Percentiles rank a stretch among this genome's conserved stretches.
These are phyloP conservation scores for Actinostola sp. DNA, from an alignment of 92 coral and sea anemone genomes.

Conservation along the genomic window DNA sequence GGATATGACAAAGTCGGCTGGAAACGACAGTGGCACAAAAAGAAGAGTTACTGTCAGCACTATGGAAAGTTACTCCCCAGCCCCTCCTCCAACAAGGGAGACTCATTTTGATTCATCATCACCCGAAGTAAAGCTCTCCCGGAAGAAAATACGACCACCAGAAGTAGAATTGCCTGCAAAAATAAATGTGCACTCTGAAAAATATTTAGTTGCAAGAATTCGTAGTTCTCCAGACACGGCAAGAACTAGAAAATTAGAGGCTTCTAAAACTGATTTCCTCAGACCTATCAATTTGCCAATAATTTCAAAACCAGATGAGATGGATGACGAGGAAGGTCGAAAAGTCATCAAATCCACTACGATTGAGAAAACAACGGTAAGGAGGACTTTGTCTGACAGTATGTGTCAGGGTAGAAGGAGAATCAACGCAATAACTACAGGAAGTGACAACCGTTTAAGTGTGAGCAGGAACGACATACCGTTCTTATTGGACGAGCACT, in stretches of 20 bases:
- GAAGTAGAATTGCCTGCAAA: slow-evolving; percentile 12
- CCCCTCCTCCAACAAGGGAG: slow-evolving; percentile 1
- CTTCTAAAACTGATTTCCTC: background rate
- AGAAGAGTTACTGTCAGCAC: slow-evolving; percentile 29
- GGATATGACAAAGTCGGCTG: background rate
- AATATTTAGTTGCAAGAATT: background rate
- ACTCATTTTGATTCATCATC: slow-evolving; percentile 1
- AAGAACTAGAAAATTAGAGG: background rate
- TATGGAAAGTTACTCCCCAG: slow-evolving; percentile 12
- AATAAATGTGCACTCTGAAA: background rate
- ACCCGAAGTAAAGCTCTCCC: slow-evolving; percentile 19
- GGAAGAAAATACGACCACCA: slow-evolving; percentile 24
- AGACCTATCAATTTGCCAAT: slow-evolving; percentile 20
- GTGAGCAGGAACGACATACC: background rate
- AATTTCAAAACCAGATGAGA: slow-evolving; percentile 23
- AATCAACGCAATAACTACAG: background rate
- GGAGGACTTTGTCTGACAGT: slow-evolving; percentile 29
- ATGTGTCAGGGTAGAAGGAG: slow-evolving; percentile 44
- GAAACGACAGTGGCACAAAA: background rate
- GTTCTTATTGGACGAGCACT: background rate
- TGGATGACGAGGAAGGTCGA: background rate
- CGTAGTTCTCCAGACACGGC: background rate
- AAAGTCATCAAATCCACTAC: background rate
- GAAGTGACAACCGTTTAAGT: slow-evolving; percentile 4
- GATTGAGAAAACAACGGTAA: slow-evolving; percentile 5